phyloP scores from a whole-genome alignment of 2,888 invertebrate genomes.

The Caenorhabditis sp. region DNA sequence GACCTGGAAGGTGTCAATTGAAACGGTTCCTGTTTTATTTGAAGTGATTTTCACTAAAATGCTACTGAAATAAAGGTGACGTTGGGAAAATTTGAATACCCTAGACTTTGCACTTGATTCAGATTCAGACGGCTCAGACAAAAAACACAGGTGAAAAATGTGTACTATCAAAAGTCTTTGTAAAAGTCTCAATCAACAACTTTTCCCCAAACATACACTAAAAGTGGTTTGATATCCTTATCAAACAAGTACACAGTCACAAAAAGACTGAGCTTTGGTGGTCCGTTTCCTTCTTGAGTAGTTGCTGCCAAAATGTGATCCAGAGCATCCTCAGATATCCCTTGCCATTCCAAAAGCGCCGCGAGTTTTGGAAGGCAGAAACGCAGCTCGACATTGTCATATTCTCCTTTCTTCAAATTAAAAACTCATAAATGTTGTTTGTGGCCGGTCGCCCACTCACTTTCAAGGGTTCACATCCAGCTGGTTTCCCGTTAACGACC shows the following conservation, averaged over 20 bases:
- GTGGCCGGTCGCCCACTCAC: conserved; percentile 22
- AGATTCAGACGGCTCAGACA: too few relatives aligned
- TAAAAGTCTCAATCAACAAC: too few relatives aligned
- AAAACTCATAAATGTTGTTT: conserved; percentile 10
- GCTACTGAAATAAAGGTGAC: too few relatives aligned
- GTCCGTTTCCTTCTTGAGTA: conserved; percentile 68
- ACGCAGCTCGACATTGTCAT: conserved; percentile 79
- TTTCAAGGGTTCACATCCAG: conserved; percentile 72
- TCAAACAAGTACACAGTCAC: conserved; percentile 80
- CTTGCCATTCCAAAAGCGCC: conserved; percentile 71
- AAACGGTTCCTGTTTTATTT: too few relatives aligned
- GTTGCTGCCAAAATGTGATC: conserved; percentile 71
- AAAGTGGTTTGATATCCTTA: conserved; percentile 70
- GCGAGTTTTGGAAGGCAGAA: conserved; percentile 81
- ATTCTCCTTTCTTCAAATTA: conserved; percentile 73
- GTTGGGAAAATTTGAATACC: too few relatives aligned
- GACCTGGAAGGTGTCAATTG: too few relatives aligned
- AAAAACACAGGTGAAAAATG: too few relatives aligned
- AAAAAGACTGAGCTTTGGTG: conserved; percentile 70
- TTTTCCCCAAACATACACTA: conserved; percentile 54
- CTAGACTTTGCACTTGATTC: too few relatives aligned
- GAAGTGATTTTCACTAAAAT: too few relatives aligned
- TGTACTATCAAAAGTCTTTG: too few relatives aligned
- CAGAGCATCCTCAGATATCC: conserved; percentile 69
- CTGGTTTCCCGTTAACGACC: conserved; percentile 71